Base-by-base conservation (phyloP, 2,113 vertebrate genomes). In the Platycercus adscitus region DNA sequence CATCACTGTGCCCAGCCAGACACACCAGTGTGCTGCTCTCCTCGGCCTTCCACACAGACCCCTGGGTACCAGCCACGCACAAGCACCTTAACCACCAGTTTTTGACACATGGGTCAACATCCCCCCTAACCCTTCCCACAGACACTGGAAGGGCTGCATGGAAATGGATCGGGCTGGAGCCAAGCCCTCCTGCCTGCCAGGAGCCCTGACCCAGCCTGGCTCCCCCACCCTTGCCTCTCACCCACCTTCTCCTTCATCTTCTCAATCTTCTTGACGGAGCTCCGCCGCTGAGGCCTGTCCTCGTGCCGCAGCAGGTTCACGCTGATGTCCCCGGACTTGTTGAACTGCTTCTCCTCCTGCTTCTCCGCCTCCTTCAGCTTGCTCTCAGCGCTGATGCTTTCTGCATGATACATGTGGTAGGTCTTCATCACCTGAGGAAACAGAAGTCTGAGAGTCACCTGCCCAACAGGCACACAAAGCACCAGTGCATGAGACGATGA, bases 361-460 rank as follows among this genome's bases (percentile, higher is more conserved):
- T 99, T 99, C 97, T 99, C 99, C 0, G 99, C 99, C 89, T 99
- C 99, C 94, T 99, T 99, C 95, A 99, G 98, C 94, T 99, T 99
- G 98, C 98, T 99, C 96, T 99, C 99, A 0, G 99, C 99, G 0
- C 98, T 99, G 95, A 99, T 98, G 95, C 99, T 99, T 95, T 99
- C 99, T 0, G 99, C 98, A 0, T 99, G 99, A 96, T 99, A 99
- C 99, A 99, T 99, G 98, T 99, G 99, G 98, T 99, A 99, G 1
- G 99, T 99, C 98, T 99, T 99, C 99, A 99, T 99, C 96, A 99
- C 99, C 99, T 99, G 98, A 21, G 76, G 87, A 65, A 60, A 88
- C 53, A 65, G 10, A 9, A 33, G 28, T 2, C 2, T 7, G 2
- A 87, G 43, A 83, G 83, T 29, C 5, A 0, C 71, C 68, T 28